Evolutionary conservation across 2,888 invertebrate genomes (phyloP).

Genomic region (Hypsopygia costalis): DNA sequence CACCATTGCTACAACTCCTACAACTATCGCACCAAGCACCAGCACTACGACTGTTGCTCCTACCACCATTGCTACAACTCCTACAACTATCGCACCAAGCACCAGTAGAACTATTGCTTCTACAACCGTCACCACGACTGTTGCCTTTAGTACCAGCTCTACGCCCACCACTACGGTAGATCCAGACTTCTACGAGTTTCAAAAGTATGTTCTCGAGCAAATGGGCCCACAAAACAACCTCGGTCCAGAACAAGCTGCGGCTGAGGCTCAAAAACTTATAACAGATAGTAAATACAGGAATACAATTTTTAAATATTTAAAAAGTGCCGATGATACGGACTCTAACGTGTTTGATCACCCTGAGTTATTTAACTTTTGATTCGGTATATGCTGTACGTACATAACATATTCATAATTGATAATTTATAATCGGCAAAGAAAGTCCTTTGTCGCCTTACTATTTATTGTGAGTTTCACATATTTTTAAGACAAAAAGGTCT

Average conservation of each 20-base stretch:
- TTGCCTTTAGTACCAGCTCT: not conserved
- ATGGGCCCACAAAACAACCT: constrained; percentile 11
- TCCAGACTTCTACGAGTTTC: constrained; percentile 2
- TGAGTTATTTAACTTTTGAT: constrained; percentile 22
- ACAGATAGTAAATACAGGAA: constrained; percentile 33
- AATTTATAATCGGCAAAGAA: no score
- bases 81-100: no score
- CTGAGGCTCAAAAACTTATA: constrained; percentile 35
- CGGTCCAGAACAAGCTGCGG: constrained; percentile 25
- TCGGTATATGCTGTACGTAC: not conserved
- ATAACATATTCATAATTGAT: no score
- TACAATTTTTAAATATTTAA: constrained; percentile 25
- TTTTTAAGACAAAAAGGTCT: no score
- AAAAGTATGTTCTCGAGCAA: constrained; percentile 9
- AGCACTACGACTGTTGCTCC: no score
- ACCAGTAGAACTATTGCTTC: not conserved
- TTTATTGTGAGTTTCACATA: no score
- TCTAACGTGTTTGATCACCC: constrained; percentile 28
- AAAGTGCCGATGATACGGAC: constrained; percentile 17
- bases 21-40: no score
- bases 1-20: no score
- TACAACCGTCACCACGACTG: not conserved
- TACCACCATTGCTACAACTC: no score
- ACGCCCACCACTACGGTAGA: not conserved
- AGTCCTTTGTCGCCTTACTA: no score